Conservation (phyloP, 2,797 vertebrate genomes). For the Siniperca obscura region DNA sequence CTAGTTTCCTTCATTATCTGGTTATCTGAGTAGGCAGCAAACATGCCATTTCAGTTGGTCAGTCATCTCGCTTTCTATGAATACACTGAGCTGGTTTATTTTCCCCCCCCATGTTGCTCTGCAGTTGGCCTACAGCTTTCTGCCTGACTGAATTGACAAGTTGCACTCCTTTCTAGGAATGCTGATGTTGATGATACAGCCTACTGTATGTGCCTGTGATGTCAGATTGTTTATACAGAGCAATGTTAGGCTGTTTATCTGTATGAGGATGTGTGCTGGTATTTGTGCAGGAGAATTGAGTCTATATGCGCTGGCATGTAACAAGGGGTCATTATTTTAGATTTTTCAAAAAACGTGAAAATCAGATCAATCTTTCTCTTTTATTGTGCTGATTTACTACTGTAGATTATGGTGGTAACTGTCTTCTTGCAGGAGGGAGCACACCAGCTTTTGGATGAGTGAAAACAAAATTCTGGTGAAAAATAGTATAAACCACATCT, state of each 20-base stretch:
- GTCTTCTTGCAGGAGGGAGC: neutral
- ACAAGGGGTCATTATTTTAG: neutral
- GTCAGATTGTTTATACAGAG: constrained; percentile 27
- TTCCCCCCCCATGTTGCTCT: constrained; percentile 71
- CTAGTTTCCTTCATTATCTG: constrained; percentile 24
- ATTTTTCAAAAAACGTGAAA: neutral
- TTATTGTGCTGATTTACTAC: neutral
- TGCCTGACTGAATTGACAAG: constrained; percentile 76
- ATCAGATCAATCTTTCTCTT: neutral
- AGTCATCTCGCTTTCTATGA: constrained; percentile 63
- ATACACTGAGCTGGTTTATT: constrained; percentile 63
- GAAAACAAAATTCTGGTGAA: neutral
- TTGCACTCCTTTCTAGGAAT: constrained; percentile 70
- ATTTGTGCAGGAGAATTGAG: neutral
- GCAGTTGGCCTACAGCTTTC: constrained; percentile 84
- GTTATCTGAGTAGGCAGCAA: constrained; percentile 32
- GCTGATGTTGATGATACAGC: constrained; percentile 61
- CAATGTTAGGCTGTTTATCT: neutral
- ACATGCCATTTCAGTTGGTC: constrained; percentile 44
- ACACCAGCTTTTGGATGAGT: no score
- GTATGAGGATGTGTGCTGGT: neutral
- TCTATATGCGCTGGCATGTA: neutral
- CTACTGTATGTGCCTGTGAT: constrained; percentile 29
- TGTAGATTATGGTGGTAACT: neutral
- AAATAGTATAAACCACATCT: neutral